Base-by-base conservation (phyloP, 2,113 vertebrate species). In the Nettapus auritus region DNA sequence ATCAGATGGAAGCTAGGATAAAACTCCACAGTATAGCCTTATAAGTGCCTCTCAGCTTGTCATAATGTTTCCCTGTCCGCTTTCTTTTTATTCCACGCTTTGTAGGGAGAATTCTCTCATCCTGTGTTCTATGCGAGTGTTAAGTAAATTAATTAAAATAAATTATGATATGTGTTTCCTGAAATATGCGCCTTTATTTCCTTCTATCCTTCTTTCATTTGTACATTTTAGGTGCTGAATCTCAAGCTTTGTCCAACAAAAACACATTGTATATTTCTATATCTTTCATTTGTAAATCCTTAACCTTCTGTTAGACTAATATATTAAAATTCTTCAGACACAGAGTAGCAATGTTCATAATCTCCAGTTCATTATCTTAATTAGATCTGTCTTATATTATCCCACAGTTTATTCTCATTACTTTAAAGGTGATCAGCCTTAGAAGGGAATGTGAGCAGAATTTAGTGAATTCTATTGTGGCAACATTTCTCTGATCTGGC, bases 311-410 rank as follows among this genome's bases (percentile, higher is more conserved):
- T 94, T 97, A 95, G 87, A 95, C 66, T 96, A 70, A 88, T 97
- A 94, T 97, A 97, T 98, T 97, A 97, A 96, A 96, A 97, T 97
- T 97, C 97, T 98, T 98, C 98, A 97, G 91, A 98, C 97, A 97
- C 96, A 92, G 96, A 94, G 97, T 97, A 98, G 94, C 94, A 96
- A 93, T 97, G 97, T 95, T 96, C 96, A 96, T 98, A 98, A 98
- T 98, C 96, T 86, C 94, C 80, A 97, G 97, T 96, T 98, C 98
- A 97, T 97, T 98, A 98, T 98, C 98, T 98, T 98, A 98, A 98
- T 98, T 98, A 98, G 98, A 98, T 98, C 98, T 98, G 86, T 93
- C 87, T 96, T 97, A 96, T 95, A 98, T 98, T 98, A 98, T 98
- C 96, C 97, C 86, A 95, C 87, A 96, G 80, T 98, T 98, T 97